Conservation (phyloP, 2,797 vertebrate genomes). For the Enteromius mattozi region DNA sequence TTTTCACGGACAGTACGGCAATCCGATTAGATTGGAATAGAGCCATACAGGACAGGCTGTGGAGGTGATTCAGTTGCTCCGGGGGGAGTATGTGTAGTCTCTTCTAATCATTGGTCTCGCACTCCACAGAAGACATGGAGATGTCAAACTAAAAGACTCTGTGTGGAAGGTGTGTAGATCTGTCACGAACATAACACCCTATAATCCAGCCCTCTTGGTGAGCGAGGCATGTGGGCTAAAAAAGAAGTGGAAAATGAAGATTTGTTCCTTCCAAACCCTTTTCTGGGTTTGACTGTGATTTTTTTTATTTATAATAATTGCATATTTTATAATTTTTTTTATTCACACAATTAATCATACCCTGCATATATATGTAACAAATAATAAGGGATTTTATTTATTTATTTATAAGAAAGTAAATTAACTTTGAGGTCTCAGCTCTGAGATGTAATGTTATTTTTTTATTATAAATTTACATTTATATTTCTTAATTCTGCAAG, state of each 20-base stretch:
- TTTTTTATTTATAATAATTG: neutral
- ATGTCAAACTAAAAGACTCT: slow-evolving; percentile 36
- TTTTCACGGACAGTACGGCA: slow-evolving; percentile 70
- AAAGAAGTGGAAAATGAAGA: neutral
- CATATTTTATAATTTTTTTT: neutral
- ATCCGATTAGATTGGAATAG: slow-evolving; percentile 73
- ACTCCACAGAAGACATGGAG: slow-evolving; percentile 58
- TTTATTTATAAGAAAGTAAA: neutral
- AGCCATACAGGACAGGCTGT: slow-evolving; percentile 66
- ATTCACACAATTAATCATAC: neutral
- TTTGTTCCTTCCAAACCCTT: neutral
- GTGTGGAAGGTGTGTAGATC: slow-evolving; percentile 41
- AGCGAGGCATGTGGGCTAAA: neutral
- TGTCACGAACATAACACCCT: slow-evolving; percentile 31
- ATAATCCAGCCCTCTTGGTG: neutral
- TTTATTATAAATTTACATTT: neutral
- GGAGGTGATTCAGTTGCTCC: slow-evolving; percentile 63
- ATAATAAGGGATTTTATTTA: neutral
- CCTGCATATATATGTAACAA: neutral
- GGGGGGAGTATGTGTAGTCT: slow-evolving; percentile 65
- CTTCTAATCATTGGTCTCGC: slow-evolving; percentile 71
- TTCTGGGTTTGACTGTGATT: neutral
- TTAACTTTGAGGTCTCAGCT: neutral
- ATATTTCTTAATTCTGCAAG: neutral
- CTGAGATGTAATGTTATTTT: neutral